Evolutionary conservation across 2,888 invertebrate species (phyloP), one percentile per base, ranked within the genome.

Genomic region (Conops quadrifasciatus): DNA sequence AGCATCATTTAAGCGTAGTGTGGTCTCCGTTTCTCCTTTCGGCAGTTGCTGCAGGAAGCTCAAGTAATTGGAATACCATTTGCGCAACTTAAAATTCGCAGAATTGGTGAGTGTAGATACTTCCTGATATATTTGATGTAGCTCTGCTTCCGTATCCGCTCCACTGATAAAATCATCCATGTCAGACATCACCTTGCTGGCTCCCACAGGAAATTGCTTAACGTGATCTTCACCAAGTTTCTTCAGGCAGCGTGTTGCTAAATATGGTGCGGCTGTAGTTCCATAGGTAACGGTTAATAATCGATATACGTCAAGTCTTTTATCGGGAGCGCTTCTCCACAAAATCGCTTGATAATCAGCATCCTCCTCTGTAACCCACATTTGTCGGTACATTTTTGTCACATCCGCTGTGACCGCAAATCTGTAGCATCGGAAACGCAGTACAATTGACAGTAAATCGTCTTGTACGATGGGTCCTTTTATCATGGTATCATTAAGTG

Each of bases 401-500:
- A 53, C 21, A 53, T 53, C 53, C 21, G 53, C 53, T 53, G 53
- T 21, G 21, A 53, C 19, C 19, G 21, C 53, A 53, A 21, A 53
- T 53, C 21, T 53, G 21, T 53, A 21, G 19, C 21, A 21, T 53
- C 53, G 19, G 21, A 53, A 53, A 19, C 53, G 53, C 11, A 53
- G 53, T 53, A 53, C 19, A 53, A 53, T 5, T 2, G 70, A 70
- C 11, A 70, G 24, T 21, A 75, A 63, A 63, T 74, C 73, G n/a
- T 67, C 64, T 67, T 75, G 75, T 1, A 75, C 36, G 7, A 62
- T 45, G 0, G 70, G 70, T 2, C 71, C 72, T 47, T 70, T 70
- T 26, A 70, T 69, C 70, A 76, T 67, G n/a, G 67, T 67, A 5
- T 75, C 74, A 16, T 75, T 74, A 1, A 75, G 36, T 2, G 75